These are phyloP conservation scores for Drosophila lacteicornis DNA, from an alignment of 1,140 invertebrate species.

Conservation along the genomic window DNA sequence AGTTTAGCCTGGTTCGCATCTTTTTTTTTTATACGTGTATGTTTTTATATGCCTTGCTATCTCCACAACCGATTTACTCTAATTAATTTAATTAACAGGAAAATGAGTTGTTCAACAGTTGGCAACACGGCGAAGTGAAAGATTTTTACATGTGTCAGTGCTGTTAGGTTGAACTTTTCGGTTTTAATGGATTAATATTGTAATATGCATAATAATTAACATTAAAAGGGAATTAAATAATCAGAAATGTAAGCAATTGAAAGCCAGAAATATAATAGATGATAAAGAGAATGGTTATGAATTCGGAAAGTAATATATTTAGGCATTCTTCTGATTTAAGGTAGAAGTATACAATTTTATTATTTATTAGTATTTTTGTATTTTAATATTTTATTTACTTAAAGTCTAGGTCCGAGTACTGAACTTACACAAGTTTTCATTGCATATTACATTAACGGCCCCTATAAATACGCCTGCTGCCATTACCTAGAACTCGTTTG, in stretches of 20 bases:
- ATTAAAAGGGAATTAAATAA: too few species aligned
- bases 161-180: not conserved
- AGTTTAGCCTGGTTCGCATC: conserved; percentile 51
- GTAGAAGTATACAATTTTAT: too few species aligned
- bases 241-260: not conserved
- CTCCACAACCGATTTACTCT: conserved; percentile 31
- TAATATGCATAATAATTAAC: too few species aligned
- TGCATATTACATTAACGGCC: conserved; percentile 1
- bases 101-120: conserved; percentile 75
- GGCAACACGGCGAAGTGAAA: conserved; percentile 47
- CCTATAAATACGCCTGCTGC: conserved; percentile 11
- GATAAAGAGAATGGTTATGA: too few species aligned
- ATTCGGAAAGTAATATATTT: too few species aligned
- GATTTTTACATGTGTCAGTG: conserved; percentile 36
- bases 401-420: not conserved
- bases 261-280: not conserved
- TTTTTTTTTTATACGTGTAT: conserved; percentile 25
- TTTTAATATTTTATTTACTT: not conserved
- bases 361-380: too few species aligned
- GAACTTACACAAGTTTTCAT: conserved; percentile 2
- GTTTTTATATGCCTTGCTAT: conserved; percentile 22
- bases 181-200: not conserved
- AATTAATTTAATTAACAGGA: conserved; percentile 82
- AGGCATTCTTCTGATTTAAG: too few species aligned
- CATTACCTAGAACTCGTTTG: conserved; percentile 21